phyloP scores from a whole-genome alignment of 1,140 invertebrate genomes.

The Holcopasites calliopsidis region DNA sequence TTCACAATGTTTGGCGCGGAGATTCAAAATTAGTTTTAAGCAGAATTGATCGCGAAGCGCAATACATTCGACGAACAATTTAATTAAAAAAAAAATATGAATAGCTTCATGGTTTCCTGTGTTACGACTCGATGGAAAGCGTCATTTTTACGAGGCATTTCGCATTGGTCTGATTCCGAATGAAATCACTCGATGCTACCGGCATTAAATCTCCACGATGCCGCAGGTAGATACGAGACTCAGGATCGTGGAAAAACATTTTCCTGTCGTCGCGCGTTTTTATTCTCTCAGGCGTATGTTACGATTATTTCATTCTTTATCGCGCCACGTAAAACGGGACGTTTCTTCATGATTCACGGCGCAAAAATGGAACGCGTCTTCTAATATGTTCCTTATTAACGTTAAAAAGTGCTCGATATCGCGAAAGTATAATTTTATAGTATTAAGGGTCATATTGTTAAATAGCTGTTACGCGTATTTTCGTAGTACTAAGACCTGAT shows the following conservation, averaged over 20 bases:
- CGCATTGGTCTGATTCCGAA: background rate
- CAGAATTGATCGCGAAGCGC: too few relatives aligned
- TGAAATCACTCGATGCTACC: background rate
- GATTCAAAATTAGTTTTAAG: too few relatives aligned
- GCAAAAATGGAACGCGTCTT: background rate
- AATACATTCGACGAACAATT: too few relatives aligned
- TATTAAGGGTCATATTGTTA: background rate
- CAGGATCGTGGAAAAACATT: background rate
- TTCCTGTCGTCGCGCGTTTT: background rate
- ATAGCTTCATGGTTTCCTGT: background rate
- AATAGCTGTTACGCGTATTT: background rate
- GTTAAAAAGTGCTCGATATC: background rate
- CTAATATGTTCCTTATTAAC: background rate
- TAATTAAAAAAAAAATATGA: background rate
- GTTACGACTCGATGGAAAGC: background rate
- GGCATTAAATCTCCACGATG: background rate
- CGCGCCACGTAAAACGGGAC: background rate
- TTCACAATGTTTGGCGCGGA: too few relatives aligned
- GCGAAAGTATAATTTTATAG: background rate
- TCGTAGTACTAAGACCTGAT: background rate
- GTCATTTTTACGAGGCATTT: background rate
- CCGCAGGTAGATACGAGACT: background rate
- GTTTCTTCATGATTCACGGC: background rate
- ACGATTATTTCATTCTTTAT: slow-evolving; percentile 23
- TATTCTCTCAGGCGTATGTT: slow-evolving; percentile 1